A percentile compares a stretch with the other conserved stretches of the same genome.
phyloP scores from a whole-genome alignment of 2,797 vertebrate genomes.

The Clarias fuscus region DNA sequence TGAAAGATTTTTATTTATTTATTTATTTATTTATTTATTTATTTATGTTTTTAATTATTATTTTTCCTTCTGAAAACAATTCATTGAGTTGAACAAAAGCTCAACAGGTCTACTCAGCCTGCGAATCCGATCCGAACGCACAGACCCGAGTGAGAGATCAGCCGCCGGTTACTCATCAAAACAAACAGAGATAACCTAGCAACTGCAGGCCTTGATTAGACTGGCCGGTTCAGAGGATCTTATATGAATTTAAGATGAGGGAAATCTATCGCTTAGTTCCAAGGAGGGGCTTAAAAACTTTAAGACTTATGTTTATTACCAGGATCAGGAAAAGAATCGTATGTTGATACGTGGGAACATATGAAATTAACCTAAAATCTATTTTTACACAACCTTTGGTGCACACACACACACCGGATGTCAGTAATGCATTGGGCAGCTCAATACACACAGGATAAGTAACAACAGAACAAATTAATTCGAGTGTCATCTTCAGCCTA shows the following conservation, averaged over 20 bases:
- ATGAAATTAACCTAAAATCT: background rate
- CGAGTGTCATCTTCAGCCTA: background rate
- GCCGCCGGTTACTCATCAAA: conserved; percentile 13
- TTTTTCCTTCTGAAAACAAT: background rate
- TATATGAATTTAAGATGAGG: background rate
- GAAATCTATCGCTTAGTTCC: conserved; percentile 15
- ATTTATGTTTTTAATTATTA: background rate
- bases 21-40: too few relatives aligned
- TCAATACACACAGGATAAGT: too few relatives aligned
- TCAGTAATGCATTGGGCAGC: background rate
- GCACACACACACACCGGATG: background rate
- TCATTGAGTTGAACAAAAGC: background rate
- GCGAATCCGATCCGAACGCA: background rate
- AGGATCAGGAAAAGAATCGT: background rate
- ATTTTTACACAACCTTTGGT: background rate
- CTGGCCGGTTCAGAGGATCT: conserved; percentile 9
- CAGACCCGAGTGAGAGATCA: conserved; percentile 32
- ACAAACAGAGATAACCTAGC: conserved; percentile 45
- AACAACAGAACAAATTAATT: background rate
- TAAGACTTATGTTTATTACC: conserved; percentile 21
- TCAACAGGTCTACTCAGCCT: background rate
- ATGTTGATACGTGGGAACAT: background rate
- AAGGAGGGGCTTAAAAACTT: background rate
- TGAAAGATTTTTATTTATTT: background rate
- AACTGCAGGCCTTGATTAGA: conserved; percentile 9